Conservation (phyloP, 2,888 invertebrate genomes). For the Ferdinandea cuprea region DNA sequence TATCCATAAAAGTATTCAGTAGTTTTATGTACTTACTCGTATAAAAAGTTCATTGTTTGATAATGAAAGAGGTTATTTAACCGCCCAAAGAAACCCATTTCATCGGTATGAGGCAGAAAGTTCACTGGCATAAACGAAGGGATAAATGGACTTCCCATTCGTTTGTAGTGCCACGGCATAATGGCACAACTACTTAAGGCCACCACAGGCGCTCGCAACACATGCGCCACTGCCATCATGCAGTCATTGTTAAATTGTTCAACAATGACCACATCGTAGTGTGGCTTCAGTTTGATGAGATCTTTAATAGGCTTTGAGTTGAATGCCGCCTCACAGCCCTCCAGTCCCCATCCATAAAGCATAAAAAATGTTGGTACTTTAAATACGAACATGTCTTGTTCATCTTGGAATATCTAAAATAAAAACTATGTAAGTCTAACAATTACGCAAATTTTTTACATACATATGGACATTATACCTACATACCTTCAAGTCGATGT, state of each 20-base stretch:
- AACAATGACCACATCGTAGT: conserved; percentile 87
- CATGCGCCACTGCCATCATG: conserved; percentile 86
- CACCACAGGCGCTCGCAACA: conserved; percentile 86
- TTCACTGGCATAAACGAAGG: conserved; percentile 84
- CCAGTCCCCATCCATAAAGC: conserved; percentile 78
- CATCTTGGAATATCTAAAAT: conserved; percentile 64
- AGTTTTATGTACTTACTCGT: conserved; percentile 78
- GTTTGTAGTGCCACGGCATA: conserved; percentile 85
- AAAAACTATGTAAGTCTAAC: too few species aligned
- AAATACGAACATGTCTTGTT: conserved; percentile 73
- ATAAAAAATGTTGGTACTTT: conserved; percentile 79
- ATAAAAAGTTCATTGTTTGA: conserved; percentile 76
- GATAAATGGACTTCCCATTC: conserved; percentile 85
- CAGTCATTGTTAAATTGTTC: conserved; percentile 89
- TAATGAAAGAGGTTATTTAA: conserved; percentile 82
- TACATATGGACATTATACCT: not conserved
- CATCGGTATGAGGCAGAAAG: conserved; percentile 83
- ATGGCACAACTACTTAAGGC: conserved; percentile 85
- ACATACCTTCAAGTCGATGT: conserved; percentile 78
- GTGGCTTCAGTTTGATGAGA: conserved; percentile 79
- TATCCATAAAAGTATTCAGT: not conserved
- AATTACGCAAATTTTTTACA: too few species aligned
- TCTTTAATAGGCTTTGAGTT: conserved; percentile 77
- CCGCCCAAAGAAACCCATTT: conserved; percentile 82
- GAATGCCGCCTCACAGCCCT: conserved; percentile 77